Evolutionary conservation across 2,113 vertebrate species (phyloP), one percentile per base, ranked within the genome.

Genomic region (Ariopsis seemanni): DNA sequence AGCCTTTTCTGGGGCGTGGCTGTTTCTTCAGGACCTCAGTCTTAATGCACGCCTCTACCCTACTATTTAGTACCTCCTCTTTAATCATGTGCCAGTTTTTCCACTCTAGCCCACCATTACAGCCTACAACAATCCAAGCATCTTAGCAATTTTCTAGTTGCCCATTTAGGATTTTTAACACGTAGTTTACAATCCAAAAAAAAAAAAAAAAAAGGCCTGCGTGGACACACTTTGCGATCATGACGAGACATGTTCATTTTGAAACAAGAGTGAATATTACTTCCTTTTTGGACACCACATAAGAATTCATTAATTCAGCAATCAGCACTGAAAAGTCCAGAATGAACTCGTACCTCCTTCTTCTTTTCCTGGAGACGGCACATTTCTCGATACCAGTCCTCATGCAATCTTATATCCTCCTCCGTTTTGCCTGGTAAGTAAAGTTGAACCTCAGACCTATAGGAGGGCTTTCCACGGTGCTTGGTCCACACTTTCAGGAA

Each of bases 381-480:
- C 92, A 97, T 95, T 92, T 97, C 94, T 82, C 94, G 95, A 91
- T 98, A 95, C 98, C 98, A 98, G 27, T 95, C 93, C 30, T 96
- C 95, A 48, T 99, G 97, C 58, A 94, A 93, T 75, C 95, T 88
- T 55, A 98, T 92, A 34, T 98, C 96, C 89, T 97, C 94, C 87
- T 92, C 83, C 18, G 94, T 97, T 92, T 93, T 97, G 88, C 93
- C 94, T 0, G 95, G 95, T 69, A 99, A 92, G 91, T 94, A 95
- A n/a, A 96, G 90, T 63, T 95, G 91, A 79, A 93, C 96, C 89
- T 99, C 97, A 85, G 91, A 93, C 79, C 95, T 84, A 86, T 96
- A 98, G 1, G 92, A 83, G 0, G 90, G 79, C 57, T 92, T 95
- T 78, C 97, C 97, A 83, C 91, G 93, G 88, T 97, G 94, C 89